phyloP scores from a whole-genome alignment of 2,888 invertebrate genomes.

The Chymomyza procnemis region DNA sequence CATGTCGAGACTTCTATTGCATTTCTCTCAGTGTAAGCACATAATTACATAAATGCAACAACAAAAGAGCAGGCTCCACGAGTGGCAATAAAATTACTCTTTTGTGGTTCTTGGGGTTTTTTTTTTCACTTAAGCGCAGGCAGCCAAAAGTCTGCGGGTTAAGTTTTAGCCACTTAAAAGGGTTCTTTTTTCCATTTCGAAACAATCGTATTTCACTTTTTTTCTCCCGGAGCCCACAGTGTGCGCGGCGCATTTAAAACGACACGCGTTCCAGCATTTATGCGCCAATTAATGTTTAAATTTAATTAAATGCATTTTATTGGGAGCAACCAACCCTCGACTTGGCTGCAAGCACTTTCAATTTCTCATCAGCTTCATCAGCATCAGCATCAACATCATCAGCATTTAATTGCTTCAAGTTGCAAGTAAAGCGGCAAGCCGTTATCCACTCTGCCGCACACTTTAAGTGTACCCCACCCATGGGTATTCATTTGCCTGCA shows the following conservation, averaged over 20 bases:
- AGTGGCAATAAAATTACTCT: conserved; percentile 20
- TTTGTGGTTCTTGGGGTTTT: background rate
- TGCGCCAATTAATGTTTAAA: conserved; percentile 65
- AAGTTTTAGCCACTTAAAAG: conserved; percentile 57
- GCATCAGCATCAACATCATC: background rate
- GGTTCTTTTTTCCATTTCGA: no score
- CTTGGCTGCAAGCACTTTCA: background rate
- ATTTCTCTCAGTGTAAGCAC: background rate
- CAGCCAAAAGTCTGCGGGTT: background rate
- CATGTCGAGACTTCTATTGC: no score
- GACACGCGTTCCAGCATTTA: conserved; percentile 65
- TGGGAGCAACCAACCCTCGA: background rate
- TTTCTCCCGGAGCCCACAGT: no score
- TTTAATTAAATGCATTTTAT: conserved; percentile 67
- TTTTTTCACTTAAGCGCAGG: conserved; percentile 37
- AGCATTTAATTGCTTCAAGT: conserved; percentile 12
- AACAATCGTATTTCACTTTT: background rate
- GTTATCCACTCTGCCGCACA: background rate
- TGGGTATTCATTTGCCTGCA: background rate
- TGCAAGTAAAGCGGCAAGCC: conserved; percentile 13
- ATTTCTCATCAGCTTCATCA: background rate
- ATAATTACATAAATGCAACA: background rate
- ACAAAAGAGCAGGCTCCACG: background rate
- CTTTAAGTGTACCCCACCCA: background rate
- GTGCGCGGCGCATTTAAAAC: conserved; percentile 47